Evolutionary conservation across 2,888 invertebrate species (phyloP).

Genomic region (Gisinianus flammeolus): DNA sequence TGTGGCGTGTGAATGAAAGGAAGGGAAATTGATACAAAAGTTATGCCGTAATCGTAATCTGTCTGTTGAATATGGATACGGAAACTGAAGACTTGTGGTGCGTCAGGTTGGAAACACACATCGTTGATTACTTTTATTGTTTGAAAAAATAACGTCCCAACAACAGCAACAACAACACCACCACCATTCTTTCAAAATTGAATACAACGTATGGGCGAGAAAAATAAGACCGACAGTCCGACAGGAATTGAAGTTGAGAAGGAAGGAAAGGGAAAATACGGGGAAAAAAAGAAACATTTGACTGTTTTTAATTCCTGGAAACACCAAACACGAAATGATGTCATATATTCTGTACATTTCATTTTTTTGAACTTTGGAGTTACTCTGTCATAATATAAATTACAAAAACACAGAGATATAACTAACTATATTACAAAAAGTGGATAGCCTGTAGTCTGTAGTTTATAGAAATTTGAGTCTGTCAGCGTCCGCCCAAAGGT

Average conservation of each 20-base stretch:
- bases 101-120: neutral
- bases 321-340: too few species aligned
- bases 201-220: neutral
- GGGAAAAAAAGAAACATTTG: too few species aligned
- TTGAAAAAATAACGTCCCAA: too few species aligned
- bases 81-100: neutral
- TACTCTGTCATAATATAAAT: too few species aligned
- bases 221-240: neutral
- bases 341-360: too few species aligned
- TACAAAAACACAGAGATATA: too few species aligned
- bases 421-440: too few species aligned
- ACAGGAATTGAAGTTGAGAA: neutral
- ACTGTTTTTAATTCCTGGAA: neutral
- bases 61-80: neutral
- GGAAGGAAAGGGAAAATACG: neutral
- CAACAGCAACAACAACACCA: too few species aligned
- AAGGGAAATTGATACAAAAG: too few species aligned
- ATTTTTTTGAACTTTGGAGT: too few species aligned
- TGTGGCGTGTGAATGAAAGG: too few species aligned
- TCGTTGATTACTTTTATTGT: conserved; percentile 7
- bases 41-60: too few species aligned
- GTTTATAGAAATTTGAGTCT: neutral
- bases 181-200: neutral
- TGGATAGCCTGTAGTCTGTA: neutral
- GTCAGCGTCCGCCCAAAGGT: neutral